phyloP scores from a whole-genome alignment of 2,888 invertebrate genomes.

The Brachypterus glaber region DNA sequence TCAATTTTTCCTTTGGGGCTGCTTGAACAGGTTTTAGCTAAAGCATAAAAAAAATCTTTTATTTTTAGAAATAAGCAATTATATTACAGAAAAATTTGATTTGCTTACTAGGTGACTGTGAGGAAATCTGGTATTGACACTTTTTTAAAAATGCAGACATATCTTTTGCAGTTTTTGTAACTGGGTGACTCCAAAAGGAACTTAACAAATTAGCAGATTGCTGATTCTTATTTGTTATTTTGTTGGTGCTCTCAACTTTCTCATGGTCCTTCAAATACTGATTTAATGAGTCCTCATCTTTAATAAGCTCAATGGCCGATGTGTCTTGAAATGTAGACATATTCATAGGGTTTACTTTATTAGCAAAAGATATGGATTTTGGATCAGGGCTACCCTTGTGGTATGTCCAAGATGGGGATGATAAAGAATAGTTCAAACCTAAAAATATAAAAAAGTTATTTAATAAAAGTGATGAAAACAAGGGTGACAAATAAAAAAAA shows the following conservation, averaged over 20 bases:
- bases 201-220: slow-evolving; percentile 43
- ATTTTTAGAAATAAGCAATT: too few relatives aligned
- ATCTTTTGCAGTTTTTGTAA: slow-evolving; percentile 43
- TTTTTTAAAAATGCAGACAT: slow-evolving; percentile 42
- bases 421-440: slow-evolving; percentile 29
- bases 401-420: slow-evolving; percentile 39
- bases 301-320: slow-evolving; percentile 39
- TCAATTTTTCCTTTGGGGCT: slow-evolving; percentile 39
- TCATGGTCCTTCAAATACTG: slow-evolving; percentile 41
- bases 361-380: slow-evolving; percentile 10
- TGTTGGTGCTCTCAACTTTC: slow-evolving; percentile 31
- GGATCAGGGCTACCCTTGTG: slow-evolving; percentile 28
- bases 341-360: slow-evolving; percentile 5
- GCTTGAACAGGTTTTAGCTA: slow-evolving; percentile 27
- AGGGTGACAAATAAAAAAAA: background rate
- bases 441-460: slow-evolving; percentile 9
- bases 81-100: slow-evolving; percentile 3
- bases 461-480: slow-evolving; percentile 2
- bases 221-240: slow-evolving; percentile 32
- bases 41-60: too few relatives aligned
- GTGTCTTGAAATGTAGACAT: slow-evolving; percentile 26
- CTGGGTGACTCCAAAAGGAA: slow-evolving; percentile 48
- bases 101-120: slow-evolving; percentile 40
- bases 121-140: slow-evolving; percentile 50
- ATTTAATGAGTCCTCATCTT: slow-evolving; percentile 42